Conservation (phyloP, 1,140 invertebrate genomes). For the Oscheius sp. region DNA sequence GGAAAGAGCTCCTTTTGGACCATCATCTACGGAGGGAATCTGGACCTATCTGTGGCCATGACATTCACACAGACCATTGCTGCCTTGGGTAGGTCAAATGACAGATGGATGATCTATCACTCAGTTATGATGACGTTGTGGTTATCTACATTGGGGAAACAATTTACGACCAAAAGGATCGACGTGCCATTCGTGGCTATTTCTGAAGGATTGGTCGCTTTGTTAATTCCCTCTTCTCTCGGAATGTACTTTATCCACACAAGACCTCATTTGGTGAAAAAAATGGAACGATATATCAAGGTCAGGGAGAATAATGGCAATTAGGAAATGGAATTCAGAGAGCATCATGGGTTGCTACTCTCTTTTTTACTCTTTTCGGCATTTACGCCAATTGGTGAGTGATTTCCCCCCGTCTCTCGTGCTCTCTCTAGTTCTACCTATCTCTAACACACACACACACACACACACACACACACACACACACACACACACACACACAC, state of each 20-base stretch:
- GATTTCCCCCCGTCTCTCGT: too few species aligned
- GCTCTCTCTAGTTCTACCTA: too few species aligned
- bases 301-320: constrained; percentile 59
- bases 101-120: constrained; percentile 40
- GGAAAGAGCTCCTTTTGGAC: constrained; percentile 65
- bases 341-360: constrained; percentile 75
- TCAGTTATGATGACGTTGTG: constrained; percentile 84
- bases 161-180: constrained; percentile 71
- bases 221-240: constrained; percentile 76
- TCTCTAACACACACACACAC: too few species aligned
- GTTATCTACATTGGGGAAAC: constrained; percentile 80
- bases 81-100: constrained; percentile 70
- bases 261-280: constrained; percentile 37
- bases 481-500: too few species aligned
- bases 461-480: too few species aligned
- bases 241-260: constrained; percentile 68
- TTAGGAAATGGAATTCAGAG: too few species aligned
- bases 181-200: constrained; percentile 78
- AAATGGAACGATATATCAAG: constrained; percentile 34
- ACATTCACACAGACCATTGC: constrained; percentile 75
- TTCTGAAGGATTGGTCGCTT: constrained; percentile 71
- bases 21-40: constrained; percentile 63
- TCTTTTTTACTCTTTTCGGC: constrained; percentile 83
- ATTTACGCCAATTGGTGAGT: constrained; percentile 82
- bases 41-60: constrained; percentile 64